Evolutionary conservation across 2,888 invertebrate genomes (phyloP).

Genomic region (Meteorus cinctellus): DNA sequence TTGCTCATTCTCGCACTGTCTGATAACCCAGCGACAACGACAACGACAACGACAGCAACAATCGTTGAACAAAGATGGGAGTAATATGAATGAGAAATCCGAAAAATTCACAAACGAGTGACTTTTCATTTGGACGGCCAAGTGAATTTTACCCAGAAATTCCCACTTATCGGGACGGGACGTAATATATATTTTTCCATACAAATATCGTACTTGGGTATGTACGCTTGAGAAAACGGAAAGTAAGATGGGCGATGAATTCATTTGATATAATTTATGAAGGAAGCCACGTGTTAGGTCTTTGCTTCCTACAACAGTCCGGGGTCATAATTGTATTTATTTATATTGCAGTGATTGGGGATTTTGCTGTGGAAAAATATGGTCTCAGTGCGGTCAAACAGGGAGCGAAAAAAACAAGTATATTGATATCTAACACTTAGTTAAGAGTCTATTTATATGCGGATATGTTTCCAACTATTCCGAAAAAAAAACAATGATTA

Average conservation of each 20-base stretch:
- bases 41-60: slow-evolving; percentile 30
- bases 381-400: neutral
- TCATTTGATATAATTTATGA: slow-evolving; percentile 36
- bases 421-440: too few species aligned
- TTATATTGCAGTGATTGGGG: slow-evolving; percentile 45
- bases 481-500: too few species aligned
- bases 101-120: slow-evolving; percentile 55
- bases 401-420: too few species aligned
- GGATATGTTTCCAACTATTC: too few species aligned
- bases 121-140: slow-evolving; percentile 47
- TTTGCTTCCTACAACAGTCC: neutral
- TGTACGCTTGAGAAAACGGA: slow-evolving; percentile 26
- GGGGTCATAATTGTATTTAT: slow-evolving; percentile 46
- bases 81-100: slow-evolving; percentile 45
- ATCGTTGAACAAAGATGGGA: slow-evolving; percentile 55
- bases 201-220: neutral
- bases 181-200: slow-evolving; percentile 14
- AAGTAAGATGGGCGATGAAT: slow-evolving; percentile 48
- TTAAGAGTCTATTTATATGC: too few species aligned
- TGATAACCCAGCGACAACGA: slow-evolving; percentile 22
- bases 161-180: slow-evolving; percentile 36
- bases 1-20: slow-evolving; percentile 42
- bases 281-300: slow-evolving; percentile 28
- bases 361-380: neutral
- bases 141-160: slow-evolving; percentile 17